These are phyloP conservation scores for Cataglyphis rosenhaueri DNA, from an alignment of 2,888 invertebrate species.

Conservation along the genomic window DNA sequence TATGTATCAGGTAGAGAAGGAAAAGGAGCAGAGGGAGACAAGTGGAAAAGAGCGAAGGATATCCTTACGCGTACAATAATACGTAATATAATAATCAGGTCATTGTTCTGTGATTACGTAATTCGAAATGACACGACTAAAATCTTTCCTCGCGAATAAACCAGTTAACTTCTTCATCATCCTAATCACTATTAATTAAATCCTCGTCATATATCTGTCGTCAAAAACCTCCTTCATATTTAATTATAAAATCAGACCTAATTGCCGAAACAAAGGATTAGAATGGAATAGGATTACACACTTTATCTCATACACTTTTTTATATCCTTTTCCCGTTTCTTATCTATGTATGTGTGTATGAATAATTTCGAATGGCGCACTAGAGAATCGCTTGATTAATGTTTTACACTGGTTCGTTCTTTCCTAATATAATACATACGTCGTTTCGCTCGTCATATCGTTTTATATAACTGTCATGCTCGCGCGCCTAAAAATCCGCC, in stretches of 20 bases:
- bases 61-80: constrained; percentile 53
- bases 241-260: background rate
- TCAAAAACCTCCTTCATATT: background rate
- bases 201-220: background rate
- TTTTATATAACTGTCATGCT: constrained; percentile 78
- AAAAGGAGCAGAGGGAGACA: constrained; percentile 9
- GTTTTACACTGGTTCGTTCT: constrained; percentile 13
- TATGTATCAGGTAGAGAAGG: background rate
- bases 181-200: constrained; percentile 1
- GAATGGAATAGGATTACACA: background rate
- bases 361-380: constrained; percentile 31
- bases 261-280: constrained; percentile 2
- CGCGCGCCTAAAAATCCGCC: background rate
- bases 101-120: constrained; percentile 67
- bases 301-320: background rate
- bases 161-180: constrained; percentile 9
- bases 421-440: constrained; percentile 83
- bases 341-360: constrained; percentile 7
- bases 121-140: constrained; percentile 65
- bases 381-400: constrained; percentile 38
- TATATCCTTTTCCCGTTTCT: constrained; percentile 2
- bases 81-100: constrained; percentile 68
- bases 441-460: constrained; percentile 78
- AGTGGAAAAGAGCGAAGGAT: constrained; percentile 48
- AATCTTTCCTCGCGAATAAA: constrained; percentile 37